These are phyloP conservation scores for Chromis chromis DNA, from an alignment of 2,797 vertebrate species.

Conservation along the genomic window DNA sequence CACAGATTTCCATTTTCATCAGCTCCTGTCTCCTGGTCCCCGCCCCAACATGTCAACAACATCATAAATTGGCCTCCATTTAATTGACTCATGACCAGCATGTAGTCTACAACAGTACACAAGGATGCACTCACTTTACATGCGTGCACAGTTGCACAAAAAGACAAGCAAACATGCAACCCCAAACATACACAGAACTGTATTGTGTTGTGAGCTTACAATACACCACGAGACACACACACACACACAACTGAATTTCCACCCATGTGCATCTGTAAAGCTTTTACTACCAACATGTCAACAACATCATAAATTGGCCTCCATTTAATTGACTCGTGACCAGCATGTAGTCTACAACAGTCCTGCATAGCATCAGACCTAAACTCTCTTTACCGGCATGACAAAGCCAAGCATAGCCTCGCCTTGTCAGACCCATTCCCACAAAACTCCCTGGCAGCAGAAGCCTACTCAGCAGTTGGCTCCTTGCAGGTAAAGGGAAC, in stretches of 20 bases:
- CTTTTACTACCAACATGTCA: constrained; percentile 40
- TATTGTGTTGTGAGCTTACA: not conserved
- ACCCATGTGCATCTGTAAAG: not conserved
- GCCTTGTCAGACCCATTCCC: constrained; percentile 5
- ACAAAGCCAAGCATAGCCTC: not conserved
- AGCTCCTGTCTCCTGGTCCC: constrained; percentile 30
- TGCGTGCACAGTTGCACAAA: constrained; percentile 21
- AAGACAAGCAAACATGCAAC: constrained; percentile 31
- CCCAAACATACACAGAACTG: constrained; percentile 4
- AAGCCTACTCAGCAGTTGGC: constrained; percentile 48
- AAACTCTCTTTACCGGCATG: constrained; percentile 9
- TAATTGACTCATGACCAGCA: constrained; percentile 68
- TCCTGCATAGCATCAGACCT: constrained; percentile 10
- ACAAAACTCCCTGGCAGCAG: constrained; percentile 24
- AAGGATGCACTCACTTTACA: constrained; percentile 38
- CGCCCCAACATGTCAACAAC: constrained; percentile 45
- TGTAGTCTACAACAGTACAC: constrained; percentile 15
- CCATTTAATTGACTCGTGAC: constrained; percentile 74
- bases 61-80: constrained; percentile 78
- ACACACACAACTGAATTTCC: not conserved
- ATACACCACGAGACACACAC: not conserved
- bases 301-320: constrained; percentile 73
- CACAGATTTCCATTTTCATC: constrained; percentile 67
- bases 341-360: constrained; percentile 29
- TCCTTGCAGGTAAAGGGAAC: constrained; percentile 42